phyloP scores from a whole-genome alignment of 2,888 invertebrate genomes.

The Tuta absoluta region DNA sequence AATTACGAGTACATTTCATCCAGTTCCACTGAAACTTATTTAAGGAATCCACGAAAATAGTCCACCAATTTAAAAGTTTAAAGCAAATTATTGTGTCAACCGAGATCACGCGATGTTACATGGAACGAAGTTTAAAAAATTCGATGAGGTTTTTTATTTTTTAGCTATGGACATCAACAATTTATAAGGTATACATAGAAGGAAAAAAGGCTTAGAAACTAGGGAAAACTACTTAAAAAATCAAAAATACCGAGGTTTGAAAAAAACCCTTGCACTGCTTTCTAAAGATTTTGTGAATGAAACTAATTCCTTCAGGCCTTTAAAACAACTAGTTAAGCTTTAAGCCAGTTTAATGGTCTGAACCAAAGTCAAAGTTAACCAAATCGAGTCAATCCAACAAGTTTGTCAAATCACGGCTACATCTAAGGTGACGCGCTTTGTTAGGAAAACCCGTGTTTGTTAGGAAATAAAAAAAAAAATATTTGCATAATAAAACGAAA shows the following conservation, averaged over 20 bases:
- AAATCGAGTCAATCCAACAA: conserved; percentile 14
- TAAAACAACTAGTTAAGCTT: conserved; percentile 12
- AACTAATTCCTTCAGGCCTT: conserved; percentile 7
- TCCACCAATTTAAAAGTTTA: conserved; percentile 2
- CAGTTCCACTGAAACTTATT: conserved; percentile 2
- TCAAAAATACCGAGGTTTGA: background rate
- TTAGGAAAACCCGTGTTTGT: background rate
- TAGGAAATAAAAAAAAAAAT: too few species aligned
- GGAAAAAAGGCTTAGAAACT: too few species aligned
- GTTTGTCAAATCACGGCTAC: conserved; percentile 14
- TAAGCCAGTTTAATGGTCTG: conserved; percentile 7
- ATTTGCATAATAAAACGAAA: background rate
- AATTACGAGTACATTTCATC: too few species aligned
- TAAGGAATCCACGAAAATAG: conserved; percentile 8
- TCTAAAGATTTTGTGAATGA: conserved; percentile 6
- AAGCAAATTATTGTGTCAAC: conserved; percentile 18
- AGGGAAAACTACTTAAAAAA: too few species aligned
- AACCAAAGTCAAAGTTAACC: conserved; percentile 11
- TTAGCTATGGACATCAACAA: too few species aligned
- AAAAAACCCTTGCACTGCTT: background rate
- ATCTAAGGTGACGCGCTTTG: background rate
- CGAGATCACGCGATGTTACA: conserved; percentile 18
- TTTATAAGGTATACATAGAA: background rate
- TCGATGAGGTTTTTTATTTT: too few species aligned
- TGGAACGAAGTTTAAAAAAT: background rate